Evolutionary conservation across 2,888 invertebrate species (phyloP).

Genomic region (Hipparchia sbordonii): DNA sequence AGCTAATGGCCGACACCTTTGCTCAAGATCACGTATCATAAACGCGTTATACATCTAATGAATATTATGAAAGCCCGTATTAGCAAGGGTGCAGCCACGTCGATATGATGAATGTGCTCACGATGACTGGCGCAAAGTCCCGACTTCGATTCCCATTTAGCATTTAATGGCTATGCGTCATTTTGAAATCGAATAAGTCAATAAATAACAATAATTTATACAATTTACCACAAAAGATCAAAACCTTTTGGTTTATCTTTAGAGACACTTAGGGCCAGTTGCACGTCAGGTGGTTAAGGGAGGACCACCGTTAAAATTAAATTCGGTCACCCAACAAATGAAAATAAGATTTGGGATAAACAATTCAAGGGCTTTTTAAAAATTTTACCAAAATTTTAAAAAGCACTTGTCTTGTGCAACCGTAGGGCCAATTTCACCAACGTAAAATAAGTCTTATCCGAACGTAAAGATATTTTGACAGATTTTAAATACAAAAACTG

Average conservation of each 20-base stretch:
- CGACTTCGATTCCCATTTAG: slow-evolving; percentile 66
- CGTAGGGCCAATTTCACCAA: too few species aligned
- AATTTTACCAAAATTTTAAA: too few species aligned
- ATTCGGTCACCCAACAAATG: too few species aligned
- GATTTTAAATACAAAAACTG: too few species aligned
- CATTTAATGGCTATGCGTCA: slow-evolving; percentile 47
- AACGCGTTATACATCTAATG: slow-evolving; percentile 75
- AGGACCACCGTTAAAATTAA: too few species aligned
- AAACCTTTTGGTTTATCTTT: slow-evolving; percentile 13
- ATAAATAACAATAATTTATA: slow-evolving; percentile 24
- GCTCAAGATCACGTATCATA: slow-evolving; percentile 55
- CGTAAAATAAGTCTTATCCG: too few species aligned
- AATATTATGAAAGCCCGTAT: slow-evolving; percentile 73
- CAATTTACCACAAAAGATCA: slow-evolving; percentile 15
- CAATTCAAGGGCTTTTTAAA: too few species aligned
- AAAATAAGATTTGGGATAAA: too few species aligned
- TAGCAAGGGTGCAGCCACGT: slow-evolving; percentile 70
- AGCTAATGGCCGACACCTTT: slow-evolving; percentile 39
- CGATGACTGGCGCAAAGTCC: slow-evolving; percentile 68
- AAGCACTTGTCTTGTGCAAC: too few species aligned
- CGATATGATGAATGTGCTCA: slow-evolving; percentile 73
- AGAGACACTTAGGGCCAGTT: background rate
- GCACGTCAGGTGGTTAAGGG: too few species aligned
- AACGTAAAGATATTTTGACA: too few species aligned
- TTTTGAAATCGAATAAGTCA: slow-evolving; percentile 24